These are phyloP conservation scores for Tokudaia muenninki DNA, from an alignment of 2,797 vertebrate genomes.

Conservation along the genomic window DNA sequence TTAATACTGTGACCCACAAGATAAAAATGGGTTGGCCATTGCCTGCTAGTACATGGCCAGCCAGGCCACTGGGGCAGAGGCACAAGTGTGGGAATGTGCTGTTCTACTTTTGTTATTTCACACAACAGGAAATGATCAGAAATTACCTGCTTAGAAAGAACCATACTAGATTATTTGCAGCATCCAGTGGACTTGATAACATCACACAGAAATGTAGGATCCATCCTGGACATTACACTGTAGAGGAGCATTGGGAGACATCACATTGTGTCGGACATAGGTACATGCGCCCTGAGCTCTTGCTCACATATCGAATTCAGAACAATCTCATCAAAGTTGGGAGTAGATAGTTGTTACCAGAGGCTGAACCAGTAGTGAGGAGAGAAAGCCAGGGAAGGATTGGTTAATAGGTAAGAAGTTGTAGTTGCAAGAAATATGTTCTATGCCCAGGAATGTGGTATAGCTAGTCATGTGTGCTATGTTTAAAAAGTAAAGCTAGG, in stretches of 20 bases:
- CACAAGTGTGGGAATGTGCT: no score
- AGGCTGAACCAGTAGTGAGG: not conserved
- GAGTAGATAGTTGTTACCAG: not conserved
- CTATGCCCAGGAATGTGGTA: not conserved
- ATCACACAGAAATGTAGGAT: not conserved
- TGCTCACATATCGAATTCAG: not conserved
- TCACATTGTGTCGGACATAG: not conserved
- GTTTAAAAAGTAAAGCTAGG: not conserved
- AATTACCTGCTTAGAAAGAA: not conserved
- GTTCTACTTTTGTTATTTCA: no score
- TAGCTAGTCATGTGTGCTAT: not conserved
- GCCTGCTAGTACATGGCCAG: no score
- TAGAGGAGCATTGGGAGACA: not conserved
- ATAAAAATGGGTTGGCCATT: no score
- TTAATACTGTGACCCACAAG: no score
- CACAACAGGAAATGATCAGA: not conserved
- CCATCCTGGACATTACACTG: not conserved
- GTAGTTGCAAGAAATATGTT: not conserved
- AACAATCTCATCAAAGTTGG: not conserved
- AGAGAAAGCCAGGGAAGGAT: not conserved
- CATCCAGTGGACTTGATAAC: not conserved
- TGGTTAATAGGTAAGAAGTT: not conserved
- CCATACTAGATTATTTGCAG: not conserved
- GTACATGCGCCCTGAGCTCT: not conserved
- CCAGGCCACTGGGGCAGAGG: no score